Conservation (phyloP, 2,888 invertebrate genomes). For the Gortyna flavago region DNA sequence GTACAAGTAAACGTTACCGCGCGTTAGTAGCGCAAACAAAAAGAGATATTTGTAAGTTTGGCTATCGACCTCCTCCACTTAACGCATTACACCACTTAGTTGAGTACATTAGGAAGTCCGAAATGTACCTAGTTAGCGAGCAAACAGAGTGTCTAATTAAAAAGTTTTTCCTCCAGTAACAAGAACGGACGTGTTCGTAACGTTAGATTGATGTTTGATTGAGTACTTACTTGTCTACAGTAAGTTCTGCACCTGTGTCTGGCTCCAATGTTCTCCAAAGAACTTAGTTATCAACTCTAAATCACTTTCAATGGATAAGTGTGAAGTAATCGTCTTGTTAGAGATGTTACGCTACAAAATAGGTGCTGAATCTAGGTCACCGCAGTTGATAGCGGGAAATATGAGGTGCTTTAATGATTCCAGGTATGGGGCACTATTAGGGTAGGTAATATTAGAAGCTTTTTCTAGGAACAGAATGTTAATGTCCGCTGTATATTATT, state of each 20-base stretch:
- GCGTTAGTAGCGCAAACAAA: slow-evolving; percentile 48
- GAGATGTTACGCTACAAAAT: slow-evolving; percentile 48
- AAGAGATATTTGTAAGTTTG: slow-evolving; percentile 55
- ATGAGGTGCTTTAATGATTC: slow-evolving; percentile 47
- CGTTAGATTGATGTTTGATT: slow-evolving; percentile 71
- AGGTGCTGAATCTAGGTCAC: slow-evolving; percentile 46
- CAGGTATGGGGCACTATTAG: slow-evolving; percentile 37
- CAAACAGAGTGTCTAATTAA: slow-evolving; percentile 72
- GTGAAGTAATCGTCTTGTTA: slow-evolving; percentile 58
- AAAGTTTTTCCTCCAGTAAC: slow-evolving; percentile 71
- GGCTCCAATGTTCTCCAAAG: slow-evolving; percentile 48
- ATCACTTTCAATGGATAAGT: slow-evolving; percentile 63
- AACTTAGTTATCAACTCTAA: slow-evolving; percentile 63
- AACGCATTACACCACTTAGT: slow-evolving; percentile 66
- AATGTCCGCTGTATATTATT: slow-evolving; percentile 10
- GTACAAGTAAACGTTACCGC: slow-evolving; percentile 55
- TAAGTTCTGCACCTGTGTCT: slow-evolving; percentile 65
- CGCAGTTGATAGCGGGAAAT: slow-evolving; percentile 16
- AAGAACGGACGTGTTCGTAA: slow-evolving; percentile 69
- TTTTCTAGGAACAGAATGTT: slow-evolving; percentile 22
- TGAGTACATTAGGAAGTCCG: slow-evolving; percentile 67
- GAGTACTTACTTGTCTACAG: slow-evolving; percentile 47
- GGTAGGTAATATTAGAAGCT: slow-evolving; percentile 9
- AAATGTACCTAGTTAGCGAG: slow-evolving; percentile 64
- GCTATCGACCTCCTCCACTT: slow-evolving; percentile 55